Base-by-base conservation (phyloP, 2,113 vertebrate species). In the Xyliphius kryptos region DNA sequence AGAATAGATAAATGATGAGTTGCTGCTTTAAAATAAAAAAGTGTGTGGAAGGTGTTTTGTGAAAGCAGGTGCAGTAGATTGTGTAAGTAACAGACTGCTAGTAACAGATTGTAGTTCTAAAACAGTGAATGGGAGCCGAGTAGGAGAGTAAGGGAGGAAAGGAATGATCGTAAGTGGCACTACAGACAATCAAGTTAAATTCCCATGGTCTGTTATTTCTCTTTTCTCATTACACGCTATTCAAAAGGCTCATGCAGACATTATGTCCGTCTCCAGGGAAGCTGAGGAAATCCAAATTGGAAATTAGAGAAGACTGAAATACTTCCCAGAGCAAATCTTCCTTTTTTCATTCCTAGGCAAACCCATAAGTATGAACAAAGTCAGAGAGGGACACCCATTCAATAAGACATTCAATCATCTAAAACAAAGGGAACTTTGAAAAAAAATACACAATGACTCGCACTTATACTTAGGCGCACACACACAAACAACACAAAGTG, bases 151-250 rank as follows among this genome's bases (percentile, higher is more conserved):
- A n/a, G 56, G 48, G 21, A 22, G 41, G 9, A 5, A 48, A 26
- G 7, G 52, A 26, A 49, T 10, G 40, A 16, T 66, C 67, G 63
- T 21, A 48, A 49, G 56, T 32, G 40, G 37, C 51, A 71, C 74
- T 69, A 69, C 47, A 77, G 71, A 69, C 66, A 73, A 71, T 76
- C 63, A 52, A 36, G 63, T 44, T 20, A 67, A 76, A 70, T 67
- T 73, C 69, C 73, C 62, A 41, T 36, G 46, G 60, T 69, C 57
- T 36, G 56, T 69, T 70, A 64, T 54, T 56, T 48, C 69, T 69
- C 59, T 70, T 74, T 71, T 74, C 67, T 69, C 71, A 74, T 80
- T 74, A 73, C 56, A 74, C 47, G 48, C 20, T 71, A 53, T 62
- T 77, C 72, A 77, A 69, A 58, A 67, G 60, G 36, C 59, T 67